Percentiles rank a stretch among this genome's conserved stretches.
Evolutionary conservation across 2,888 invertebrate species (phyloP).

Genomic region (Acleris literana): DNA sequence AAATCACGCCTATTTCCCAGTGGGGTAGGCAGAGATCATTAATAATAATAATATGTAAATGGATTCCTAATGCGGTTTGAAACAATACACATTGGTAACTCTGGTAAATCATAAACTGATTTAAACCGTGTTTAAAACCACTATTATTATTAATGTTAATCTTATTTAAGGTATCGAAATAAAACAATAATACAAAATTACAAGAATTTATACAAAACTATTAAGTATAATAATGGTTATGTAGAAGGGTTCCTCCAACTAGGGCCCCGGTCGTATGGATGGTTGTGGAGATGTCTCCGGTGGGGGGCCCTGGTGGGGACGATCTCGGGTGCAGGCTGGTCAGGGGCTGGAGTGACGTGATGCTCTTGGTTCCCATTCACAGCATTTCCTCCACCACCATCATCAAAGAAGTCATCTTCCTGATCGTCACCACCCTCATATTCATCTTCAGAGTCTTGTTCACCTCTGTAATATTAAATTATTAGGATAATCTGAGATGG

Average conservation of each 20-base stretch:
- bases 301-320: slow-evolving; percentile 59
- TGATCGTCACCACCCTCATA: slow-evolving; percentile 64
- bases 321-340: slow-evolving; percentile 48
- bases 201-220: slow-evolving; percentile 28
- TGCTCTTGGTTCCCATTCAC: slow-evolving; percentile 66
- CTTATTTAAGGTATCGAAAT: slow-evolving; percentile 37
- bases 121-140: too few species aligned
- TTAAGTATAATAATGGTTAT: slow-evolving; percentile 21
- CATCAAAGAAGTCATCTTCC: slow-evolving; percentile 59
- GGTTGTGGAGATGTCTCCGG: slow-evolving; percentile 80
- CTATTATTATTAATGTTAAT: too few species aligned
- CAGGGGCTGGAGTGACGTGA: slow-evolving; percentile 43
- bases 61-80: too few species aligned
- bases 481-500: background rate
- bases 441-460: slow-evolving; percentile 62
- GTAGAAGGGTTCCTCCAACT: slow-evolving; percentile 42
- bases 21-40: too few species aligned
- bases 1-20: too few species aligned
- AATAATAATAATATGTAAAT: too few species aligned
- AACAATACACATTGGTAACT: too few species aligned
- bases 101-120: too few species aligned
- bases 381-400: slow-evolving; percentile 62
- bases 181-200: slow-evolving; percentile 44
- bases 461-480: slow-evolving; percentile 50
- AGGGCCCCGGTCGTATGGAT: slow-evolving; percentile 78